A percentile compares a stretch with the other conserved stretches of the same genome.
phyloP scores from a whole-genome alignment of 2,888 invertebrate species.

The Embidobia sp. region DNA sequence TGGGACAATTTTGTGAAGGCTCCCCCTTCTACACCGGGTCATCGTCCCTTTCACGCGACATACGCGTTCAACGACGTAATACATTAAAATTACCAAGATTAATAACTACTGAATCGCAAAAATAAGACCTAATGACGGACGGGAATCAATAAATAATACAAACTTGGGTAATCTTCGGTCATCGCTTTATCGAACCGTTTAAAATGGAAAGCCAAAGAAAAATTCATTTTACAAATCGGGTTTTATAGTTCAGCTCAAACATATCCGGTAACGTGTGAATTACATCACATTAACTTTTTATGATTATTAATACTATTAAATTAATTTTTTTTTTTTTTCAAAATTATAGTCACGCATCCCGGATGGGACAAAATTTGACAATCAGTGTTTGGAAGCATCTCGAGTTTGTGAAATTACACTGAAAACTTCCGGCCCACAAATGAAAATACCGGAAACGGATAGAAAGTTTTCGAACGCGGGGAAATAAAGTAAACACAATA shows the following conservation, averaged over 20 bases:
- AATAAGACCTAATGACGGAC: no score
- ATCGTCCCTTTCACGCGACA: conserved; percentile 50
- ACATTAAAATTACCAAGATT: no score
- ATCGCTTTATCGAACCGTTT: no score
- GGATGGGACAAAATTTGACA: conserved; percentile 57
- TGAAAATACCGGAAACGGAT: conserved; percentile 53
- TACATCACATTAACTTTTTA: no score
- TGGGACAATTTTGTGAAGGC: conserved; percentile 60
- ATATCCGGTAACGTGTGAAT: no score
- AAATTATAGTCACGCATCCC: conserved; percentile 50
- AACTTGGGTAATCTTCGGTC: no score
- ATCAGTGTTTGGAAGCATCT: conserved; percentile 48
- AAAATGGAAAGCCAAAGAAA: no score
- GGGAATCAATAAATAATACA: no score
- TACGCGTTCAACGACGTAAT: neutral
- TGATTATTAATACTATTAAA: no score
- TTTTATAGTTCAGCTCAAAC: no score
- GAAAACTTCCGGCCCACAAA: conserved; percentile 55
- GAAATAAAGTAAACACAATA: conserved; percentile 39
- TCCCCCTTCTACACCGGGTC: conserved; percentile 57
- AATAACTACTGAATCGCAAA: no score
- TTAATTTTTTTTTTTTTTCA: conserved; percentile 33
- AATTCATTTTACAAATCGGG: no score
- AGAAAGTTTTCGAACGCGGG: conserved; percentile 47
- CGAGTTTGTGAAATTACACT: conserved; percentile 51